Conservation (phyloP, 2,113 vertebrate species). For the Microcebus murinus region DNA sequence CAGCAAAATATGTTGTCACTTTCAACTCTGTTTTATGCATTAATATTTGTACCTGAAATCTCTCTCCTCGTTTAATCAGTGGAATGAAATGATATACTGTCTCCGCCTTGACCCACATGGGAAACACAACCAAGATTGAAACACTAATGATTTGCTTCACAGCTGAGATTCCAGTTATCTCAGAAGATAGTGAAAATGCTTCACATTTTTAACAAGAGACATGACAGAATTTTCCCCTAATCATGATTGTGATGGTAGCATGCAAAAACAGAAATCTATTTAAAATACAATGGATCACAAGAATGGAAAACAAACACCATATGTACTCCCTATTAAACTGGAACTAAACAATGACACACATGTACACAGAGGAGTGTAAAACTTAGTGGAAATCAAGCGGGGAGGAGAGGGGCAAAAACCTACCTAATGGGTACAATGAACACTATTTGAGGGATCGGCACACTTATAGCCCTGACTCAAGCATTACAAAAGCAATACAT, state of each 20-base stretch:
- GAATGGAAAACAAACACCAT: no score
- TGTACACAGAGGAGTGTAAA: no score
- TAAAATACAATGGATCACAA: neutral
- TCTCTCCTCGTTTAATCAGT: neutral
- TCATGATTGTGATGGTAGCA: neutral
- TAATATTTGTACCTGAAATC: neutral
- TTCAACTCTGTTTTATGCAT: constrained; percentile 41
- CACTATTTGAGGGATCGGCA: no score
- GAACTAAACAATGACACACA: no score
- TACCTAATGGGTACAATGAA: no score
- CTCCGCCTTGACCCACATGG: constrained; percentile 11
- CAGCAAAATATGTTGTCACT: constrained; percentile 31
- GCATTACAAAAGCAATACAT: no score
- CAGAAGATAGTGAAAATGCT: constrained; percentile 25
- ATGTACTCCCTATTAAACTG: no score
- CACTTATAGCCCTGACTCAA: no score
- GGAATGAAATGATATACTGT: neutral
- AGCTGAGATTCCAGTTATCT: neutral
- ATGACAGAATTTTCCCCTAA: neutral
- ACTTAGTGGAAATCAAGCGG: no score
- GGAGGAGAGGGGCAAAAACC: no score
- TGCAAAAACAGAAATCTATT: neutral
- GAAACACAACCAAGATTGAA: neutral
- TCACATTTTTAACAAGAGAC: constrained; percentile 6
- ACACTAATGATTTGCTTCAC: neutral